Conservation (phyloP, 2,888 invertebrate species). For the Taenaris catops region DNA sequence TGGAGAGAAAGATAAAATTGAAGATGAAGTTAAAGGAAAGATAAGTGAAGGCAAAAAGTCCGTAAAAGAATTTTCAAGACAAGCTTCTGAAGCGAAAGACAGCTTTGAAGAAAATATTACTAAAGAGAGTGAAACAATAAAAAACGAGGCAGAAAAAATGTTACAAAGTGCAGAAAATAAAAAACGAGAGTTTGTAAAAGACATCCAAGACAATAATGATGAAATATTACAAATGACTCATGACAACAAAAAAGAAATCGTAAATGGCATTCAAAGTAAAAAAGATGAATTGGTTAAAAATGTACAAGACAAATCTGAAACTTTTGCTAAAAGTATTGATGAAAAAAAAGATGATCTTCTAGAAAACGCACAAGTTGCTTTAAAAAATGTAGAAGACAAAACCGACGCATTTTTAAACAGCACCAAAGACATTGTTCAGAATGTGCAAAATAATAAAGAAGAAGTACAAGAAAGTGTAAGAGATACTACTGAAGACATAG, state of each 20-base stretch:
- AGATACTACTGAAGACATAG: slow-evolving; percentile 23
- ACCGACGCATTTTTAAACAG: slow-evolving; percentile 23
- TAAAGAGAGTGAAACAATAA: slow-evolving; percentile 43
- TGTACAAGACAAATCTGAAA: slow-evolving; percentile 23
- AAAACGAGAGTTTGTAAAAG: slow-evolving; percentile 28
- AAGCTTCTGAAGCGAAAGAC: slow-evolving; percentile 51
- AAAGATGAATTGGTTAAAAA: slow-evolving; percentile 29
- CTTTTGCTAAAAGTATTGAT: slow-evolving; percentile 26
- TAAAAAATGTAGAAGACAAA: slow-evolving; percentile 15
- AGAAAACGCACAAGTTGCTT: too few species aligned
- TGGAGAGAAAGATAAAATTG: slow-evolving; percentile 67
- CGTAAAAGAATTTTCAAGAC: slow-evolving; percentile 47
- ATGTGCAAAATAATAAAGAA: slow-evolving; percentile 25
- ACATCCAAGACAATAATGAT: slow-evolving; percentile 21
- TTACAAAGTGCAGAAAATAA: slow-evolving; percentile 28
- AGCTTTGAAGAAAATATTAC: slow-evolving; percentile 42
- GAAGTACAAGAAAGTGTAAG: slow-evolving; percentile 27
- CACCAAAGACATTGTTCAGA: slow-evolving; percentile 31
- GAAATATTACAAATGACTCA: slow-evolving; percentile 23
- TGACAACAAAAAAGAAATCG: slow-evolving; percentile 13
- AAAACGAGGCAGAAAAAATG: slow-evolving; percentile 16
- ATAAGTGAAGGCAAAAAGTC: slow-evolving; percentile 54
- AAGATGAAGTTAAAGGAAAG: slow-evolving; percentile 59
- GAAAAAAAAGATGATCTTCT: slow-evolving; percentile 25
- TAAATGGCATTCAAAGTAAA: slow-evolving; percentile 25